These are phyloP conservation scores for Lasioglossum zephyrum DNA, from an alignment of 2,888 invertebrate species.

Conservation along the genomic window DNA sequence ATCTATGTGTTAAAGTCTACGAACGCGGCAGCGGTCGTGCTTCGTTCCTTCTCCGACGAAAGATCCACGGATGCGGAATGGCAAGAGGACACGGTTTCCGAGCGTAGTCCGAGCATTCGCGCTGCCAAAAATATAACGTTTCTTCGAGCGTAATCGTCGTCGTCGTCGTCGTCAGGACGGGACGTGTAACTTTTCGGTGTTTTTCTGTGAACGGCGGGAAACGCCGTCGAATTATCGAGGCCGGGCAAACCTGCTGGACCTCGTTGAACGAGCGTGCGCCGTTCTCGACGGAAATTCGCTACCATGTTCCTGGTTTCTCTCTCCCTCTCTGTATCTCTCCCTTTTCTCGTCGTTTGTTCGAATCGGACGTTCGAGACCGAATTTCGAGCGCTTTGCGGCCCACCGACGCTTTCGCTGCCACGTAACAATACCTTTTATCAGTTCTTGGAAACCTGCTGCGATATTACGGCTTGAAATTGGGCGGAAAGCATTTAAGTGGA, in stretches of 20 bases:
- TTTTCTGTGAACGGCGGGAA: background rate
- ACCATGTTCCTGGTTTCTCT: background rate
- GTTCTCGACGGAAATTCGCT: constrained; percentile 4
- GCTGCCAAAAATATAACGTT: constrained; percentile 60
- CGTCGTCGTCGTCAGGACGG: constrained; percentile 25
- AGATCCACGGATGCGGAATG: background rate
- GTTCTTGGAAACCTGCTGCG: background rate
- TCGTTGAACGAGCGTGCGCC: background rate
- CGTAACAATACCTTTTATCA: background rate
- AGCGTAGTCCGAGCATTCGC: constrained; percentile 48
- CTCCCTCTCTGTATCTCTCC: background rate
- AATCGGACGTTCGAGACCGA: background rate
- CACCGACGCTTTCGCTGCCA: background rate
- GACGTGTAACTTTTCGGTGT: constrained; percentile 27
- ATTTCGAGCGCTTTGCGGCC: background rate
- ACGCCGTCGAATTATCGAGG: constrained; percentile 33
- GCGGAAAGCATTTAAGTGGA: background rate
- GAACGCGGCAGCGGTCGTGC: constrained; percentile 65
- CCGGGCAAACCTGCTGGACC: background rate
- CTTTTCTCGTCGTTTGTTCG: background rate
- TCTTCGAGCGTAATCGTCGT: constrained; percentile 36
- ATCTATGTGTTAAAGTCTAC: constrained; percentile 68
- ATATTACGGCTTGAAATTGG: background rate
- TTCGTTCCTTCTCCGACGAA: constrained; percentile 32
- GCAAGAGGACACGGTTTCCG: constrained; percentile 1